These are phyloP conservation scores for Eueides isabella DNA, from an alignment of 1,140 invertebrate genomes.

Conservation along the genomic window DNA sequence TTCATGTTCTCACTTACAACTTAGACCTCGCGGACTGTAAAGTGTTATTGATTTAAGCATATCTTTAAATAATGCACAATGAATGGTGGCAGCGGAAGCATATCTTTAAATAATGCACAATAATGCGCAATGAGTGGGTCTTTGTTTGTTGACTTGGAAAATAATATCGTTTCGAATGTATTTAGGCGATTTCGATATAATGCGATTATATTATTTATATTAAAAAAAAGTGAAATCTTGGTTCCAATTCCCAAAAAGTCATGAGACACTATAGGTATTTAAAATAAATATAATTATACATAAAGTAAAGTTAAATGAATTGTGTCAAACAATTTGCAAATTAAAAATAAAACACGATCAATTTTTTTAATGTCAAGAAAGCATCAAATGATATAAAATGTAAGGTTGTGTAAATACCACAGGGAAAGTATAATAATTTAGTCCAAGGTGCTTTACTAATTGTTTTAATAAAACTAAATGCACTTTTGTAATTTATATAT, in stretches of 20 bases:
- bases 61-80: too few relatives aligned
- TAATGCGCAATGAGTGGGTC: too few relatives aligned
- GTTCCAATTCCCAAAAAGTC: background rate
- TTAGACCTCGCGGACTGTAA: too few relatives aligned
- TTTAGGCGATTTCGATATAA: too few relatives aligned
- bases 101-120: too few relatives aligned
- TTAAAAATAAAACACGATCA: background rate
- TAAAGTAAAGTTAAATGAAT: background rate
- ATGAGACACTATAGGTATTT: background rate
- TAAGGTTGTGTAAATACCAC: conserved; percentile 29
- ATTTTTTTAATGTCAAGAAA: background rate
- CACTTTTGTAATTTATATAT: conserved; percentile 33
- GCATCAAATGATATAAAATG: background rate
- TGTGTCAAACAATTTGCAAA: background rate
- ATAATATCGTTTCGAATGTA: too few relatives aligned
- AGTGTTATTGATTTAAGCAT: too few relatives aligned
- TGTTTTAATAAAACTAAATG: conserved; percentile 15
- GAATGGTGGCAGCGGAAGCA: too few relatives aligned
- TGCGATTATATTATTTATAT: background rate
- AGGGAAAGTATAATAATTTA: conserved; percentile 21
- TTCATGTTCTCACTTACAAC: too few relatives aligned
- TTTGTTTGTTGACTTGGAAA: too few relatives aligned
- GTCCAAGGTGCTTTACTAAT: conserved; percentile 28
- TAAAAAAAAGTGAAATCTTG: background rate
- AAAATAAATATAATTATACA: background rate